Base-by-base conservation (phyloP, 2,888 invertebrate genomes). In the Argynnis bischoffii region DNA sequence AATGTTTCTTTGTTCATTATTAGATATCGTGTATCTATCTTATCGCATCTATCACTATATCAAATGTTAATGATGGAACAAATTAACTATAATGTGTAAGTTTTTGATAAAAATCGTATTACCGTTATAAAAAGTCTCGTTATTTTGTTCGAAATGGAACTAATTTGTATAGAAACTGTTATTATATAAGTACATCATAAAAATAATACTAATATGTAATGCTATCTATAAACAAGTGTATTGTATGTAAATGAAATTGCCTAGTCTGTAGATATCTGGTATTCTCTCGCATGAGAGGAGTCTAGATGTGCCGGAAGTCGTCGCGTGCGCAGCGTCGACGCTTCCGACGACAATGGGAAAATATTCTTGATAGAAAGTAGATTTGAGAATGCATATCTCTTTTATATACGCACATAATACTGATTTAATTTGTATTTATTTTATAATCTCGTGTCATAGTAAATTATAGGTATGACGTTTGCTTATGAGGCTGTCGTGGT, bases 281-380 rank as follows among this genome's bases (percentile, higher is more conserved):
- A 72, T 66, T 76, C 83, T 80, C 76, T 75, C 82, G 85, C 82
- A 82, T 74, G 83, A 83, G 80, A 79, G 77, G 76, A 79, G 68
- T 13, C 72, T 72, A 78, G 82, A 75, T 82, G 80, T 82, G 82
- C 82, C 85, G 85, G 87, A 88, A 85, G 84, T 81, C 78, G 78
- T 80, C 81, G 82, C 85, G 83, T 84, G 84, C 79, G 74, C 79
- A 73, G 72, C 71, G 74, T 74, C 74, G 75, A 76, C 78, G 73
- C 77, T 76, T 76, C 76, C 78, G 70, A 76, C 72, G 71, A 72
- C 72, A 74, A 71, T 78, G 75, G 55, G 76, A 76, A 69, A 75
- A 80, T 80, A 77, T 74, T 78, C 78, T 79, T 79, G 79, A 76
- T 78, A 79, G 82, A 83, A 83, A 83, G 79, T 78, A 77, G 75